Base-by-base conservation (phyloP, 1,140 invertebrate species). In the Drosophila simulans region DNA sequence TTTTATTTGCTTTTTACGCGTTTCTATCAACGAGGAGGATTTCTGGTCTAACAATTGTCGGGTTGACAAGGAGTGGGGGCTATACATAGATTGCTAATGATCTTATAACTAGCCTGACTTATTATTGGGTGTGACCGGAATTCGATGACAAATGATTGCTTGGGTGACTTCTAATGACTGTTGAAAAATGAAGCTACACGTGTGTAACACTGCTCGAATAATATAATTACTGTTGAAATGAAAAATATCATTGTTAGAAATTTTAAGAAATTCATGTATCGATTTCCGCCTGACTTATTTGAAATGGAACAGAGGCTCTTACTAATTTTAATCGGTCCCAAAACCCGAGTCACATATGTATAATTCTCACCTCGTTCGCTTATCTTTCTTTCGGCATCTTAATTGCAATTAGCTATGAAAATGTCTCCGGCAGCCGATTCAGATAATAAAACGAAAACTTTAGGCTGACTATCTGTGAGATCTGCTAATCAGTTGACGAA, bases 371-470 rank as follows among this genome's bases (percentile, higher is more conserved):
- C 82, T 86, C 48, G 62, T 56, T 63, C 34, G 75, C n/a, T 43
- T 86, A 86, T 86, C 82, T 52, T 1, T n/a, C 12, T 37, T 43
- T 40, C 54, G 54, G 55, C 83, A 86, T 86, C 82, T 86, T 86
- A 86, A 86, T 86, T 86, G 84, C 82, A 86, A 86, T 86, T 88
- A 86, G 82, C 83, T 79, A 89, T 79, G 75, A 76, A 82, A 82
- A 88, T 84, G 72, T 83, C 59, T 31, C 53, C 54, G 25, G 46
- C 58, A 49, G 37, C 37, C n/a, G 13, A 37, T 37, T 43, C 20
- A 46, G 40, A 39, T 40, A 58, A 49, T 69, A 65, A 85, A 82
- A 86, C 78, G 43, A 59, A 66, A 40, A 45, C 56, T 40, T n/a
- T 57, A 48, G 54, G 37, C 31, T 34, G 52, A 22, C 20, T 75